Conservation (phyloP, 2,888 invertebrate species). For the Lasius fuliginosus region DNA sequence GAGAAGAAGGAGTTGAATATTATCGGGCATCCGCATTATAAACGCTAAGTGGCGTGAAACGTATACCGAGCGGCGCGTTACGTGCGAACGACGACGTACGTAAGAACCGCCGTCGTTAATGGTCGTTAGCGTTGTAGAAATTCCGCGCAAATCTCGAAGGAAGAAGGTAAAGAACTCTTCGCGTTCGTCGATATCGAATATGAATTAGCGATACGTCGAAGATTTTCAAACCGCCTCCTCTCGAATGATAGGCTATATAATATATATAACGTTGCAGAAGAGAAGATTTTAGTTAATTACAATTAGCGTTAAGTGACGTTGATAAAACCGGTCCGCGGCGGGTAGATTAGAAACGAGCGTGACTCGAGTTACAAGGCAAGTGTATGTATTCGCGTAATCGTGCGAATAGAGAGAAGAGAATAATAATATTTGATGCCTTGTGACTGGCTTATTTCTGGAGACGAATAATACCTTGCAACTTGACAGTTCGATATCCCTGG, state of each 20-base stretch:
- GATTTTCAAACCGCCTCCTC: neutral
- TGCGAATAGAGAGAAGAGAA: neutral
- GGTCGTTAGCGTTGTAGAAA: neutral
- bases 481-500: neutral
- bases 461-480: neutral
- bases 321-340: neutral
- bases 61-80: neutral
- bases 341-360: slow-evolving; percentile 6
- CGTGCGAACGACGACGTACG: slow-evolving; percentile 27
- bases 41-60: slow-evolving; percentile 43
- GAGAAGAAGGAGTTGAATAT: neutral
- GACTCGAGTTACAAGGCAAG: neutral
- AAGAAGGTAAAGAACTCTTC: neutral
- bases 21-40: slow-evolving; percentile 42
- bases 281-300: slow-evolving; percentile 20
- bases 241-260: neutral
- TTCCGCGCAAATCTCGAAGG: neutral
- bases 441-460: neutral
- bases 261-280: neutral
- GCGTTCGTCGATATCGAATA: neutral
- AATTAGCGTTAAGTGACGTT: neutral
- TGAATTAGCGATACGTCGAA: neutral
- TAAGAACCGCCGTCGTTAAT: slow-evolving; percentile 3
- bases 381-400: neutral
- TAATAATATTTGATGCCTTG: neutral